Evolutionary conservation across 2,888 invertebrate species (phyloP).

Genomic region (Rhodophaea formosa): DNA sequence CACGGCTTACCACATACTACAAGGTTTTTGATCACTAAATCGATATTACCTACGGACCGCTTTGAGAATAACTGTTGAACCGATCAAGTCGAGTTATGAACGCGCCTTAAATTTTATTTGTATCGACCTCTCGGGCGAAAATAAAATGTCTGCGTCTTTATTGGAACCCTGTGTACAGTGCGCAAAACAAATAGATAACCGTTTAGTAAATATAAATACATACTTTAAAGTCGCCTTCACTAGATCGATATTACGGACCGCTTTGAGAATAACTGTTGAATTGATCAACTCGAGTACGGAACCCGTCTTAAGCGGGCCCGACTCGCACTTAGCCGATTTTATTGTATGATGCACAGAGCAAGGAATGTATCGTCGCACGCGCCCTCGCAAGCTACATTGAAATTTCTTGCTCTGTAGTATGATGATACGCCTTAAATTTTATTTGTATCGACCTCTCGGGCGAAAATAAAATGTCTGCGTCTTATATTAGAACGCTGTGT

Average conservation of each 20-base stretch:
- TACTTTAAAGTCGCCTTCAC: too few relatives aligned
- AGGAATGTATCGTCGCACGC: too few relatives aligned
- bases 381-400: too few relatives aligned
- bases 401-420: too few relatives aligned
- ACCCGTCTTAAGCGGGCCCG: too few relatives aligned
- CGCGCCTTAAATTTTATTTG: conserved; percentile 26
- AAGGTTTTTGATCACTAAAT: too few relatives aligned
- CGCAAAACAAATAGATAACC: conserved; percentile 3
- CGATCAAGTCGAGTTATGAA: conserved; percentile 22
- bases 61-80: conserved; percentile 11
- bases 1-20: too few relatives aligned
- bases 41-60: too few relatives aligned
- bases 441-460: conserved; percentile 24
- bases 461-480: conserved; percentile 10
- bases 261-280: conserved; percentile 5
- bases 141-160: conserved; percentile 14
- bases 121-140: conserved; percentile 18
- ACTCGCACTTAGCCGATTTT: too few relatives aligned
- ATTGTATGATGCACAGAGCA: too few relatives aligned
- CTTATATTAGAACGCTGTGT: conserved; percentile 7
- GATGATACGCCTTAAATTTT: conserved; percentile 25
- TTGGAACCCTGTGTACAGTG: conserved; percentile 2
- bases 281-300: conserved; percentile 19
- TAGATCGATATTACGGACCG: too few relatives aligned
- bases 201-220: not conserved